Conservation (phyloP, 2,113 vertebrate genomes). For the Podarcis cretensis region DNA sequence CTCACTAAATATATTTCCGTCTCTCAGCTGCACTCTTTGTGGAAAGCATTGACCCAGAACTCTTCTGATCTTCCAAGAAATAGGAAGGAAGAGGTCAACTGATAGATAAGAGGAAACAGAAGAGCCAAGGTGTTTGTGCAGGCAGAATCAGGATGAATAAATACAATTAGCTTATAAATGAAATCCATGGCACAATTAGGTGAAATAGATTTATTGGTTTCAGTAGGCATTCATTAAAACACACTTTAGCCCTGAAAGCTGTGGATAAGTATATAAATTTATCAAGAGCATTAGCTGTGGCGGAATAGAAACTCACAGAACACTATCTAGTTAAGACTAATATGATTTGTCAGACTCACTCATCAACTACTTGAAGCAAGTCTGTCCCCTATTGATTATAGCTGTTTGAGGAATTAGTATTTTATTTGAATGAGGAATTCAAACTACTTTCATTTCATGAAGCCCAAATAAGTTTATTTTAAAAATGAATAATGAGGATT, state of each 20-base stretch:
- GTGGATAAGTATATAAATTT: constrained; percentile 44
- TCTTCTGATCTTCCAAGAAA: constrained; percentile 17
- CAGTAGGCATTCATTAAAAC: constrained; percentile 34
- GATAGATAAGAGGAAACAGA: background rate
- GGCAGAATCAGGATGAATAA: constrained; percentile 27
- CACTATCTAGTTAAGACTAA: constrained; percentile 57
- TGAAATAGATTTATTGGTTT: constrained; percentile 49
- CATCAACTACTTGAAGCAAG: constrained; percentile 48
- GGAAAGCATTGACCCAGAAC: background rate
- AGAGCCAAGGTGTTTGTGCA: constrained; percentile 8
- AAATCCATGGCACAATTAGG: constrained; percentile 13
- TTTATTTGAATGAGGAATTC: constrained; percentile 48
- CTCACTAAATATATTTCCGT: constrained; percentile 20
- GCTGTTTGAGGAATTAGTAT: constrained; percentile 38
- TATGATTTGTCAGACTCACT: constrained; percentile 52
- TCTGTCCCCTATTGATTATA: constrained; percentile 45
- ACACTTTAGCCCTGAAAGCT: constrained; percentile 39
- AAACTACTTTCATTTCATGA: constrained; percentile 35
- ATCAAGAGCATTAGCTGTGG: constrained; percentile 41
- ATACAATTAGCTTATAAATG: constrained; percentile 34
- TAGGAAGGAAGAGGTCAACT: constrained; percentile 35
- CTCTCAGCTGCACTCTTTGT: constrained; percentile 4
- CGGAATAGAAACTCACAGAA: constrained; percentile 33
- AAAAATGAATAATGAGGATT: constrained; percentile 22
- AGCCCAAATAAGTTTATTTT: constrained; percentile 32